Evolutionary conservation across 2,797 vertebrate genomes (phyloP).

Genomic region (Cirrhinus molitorella): DNA sequence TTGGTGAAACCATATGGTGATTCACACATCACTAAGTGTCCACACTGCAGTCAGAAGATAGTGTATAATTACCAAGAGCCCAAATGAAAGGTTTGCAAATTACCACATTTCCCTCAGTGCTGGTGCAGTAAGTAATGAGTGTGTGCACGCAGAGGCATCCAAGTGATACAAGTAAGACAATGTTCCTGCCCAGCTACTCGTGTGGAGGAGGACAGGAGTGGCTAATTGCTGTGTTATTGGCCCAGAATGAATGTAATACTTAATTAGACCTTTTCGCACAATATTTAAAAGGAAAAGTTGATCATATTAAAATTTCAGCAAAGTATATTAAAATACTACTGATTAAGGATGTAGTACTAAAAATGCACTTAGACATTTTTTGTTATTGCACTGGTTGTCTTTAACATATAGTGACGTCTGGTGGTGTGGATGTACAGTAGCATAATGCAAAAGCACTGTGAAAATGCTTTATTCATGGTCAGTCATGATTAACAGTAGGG

Average conservation of each 20-base stretch:
- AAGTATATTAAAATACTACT: background rate
- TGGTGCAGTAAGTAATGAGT: constrained; percentile 49
- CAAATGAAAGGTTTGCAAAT: constrained; percentile 56
- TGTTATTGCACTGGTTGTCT: background rate
- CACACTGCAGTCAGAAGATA: constrained; percentile 56
- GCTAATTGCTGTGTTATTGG: constrained; percentile 24
- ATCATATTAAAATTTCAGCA: background rate
- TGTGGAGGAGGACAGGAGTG: constrained; percentile 51
- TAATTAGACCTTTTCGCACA: constrained; percentile 13
- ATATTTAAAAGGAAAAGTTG: background rate
- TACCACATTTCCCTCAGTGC: constrained; percentile 53
- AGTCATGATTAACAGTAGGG: background rate
- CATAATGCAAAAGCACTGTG: background rate
- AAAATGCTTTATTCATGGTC: background rate
- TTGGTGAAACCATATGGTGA: constrained; percentile 31
- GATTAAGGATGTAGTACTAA: background rate
- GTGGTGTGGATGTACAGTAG: background rate
- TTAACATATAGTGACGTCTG: background rate
- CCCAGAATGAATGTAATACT: constrained; percentile 21
- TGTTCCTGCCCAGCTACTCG: constrained; percentile 37
- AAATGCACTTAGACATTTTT: background rate
- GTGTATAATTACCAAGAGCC: constrained; percentile 57
- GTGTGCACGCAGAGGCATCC: constrained; percentile 34
- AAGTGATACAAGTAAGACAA: constrained; percentile 35
- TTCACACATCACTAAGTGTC: constrained; percentile 43